Evolutionary conservation across 2,797 vertebrate species (phyloP), one percentile per base, ranked within the genome.

Genomic region (Euthynnus affinis): DNA sequence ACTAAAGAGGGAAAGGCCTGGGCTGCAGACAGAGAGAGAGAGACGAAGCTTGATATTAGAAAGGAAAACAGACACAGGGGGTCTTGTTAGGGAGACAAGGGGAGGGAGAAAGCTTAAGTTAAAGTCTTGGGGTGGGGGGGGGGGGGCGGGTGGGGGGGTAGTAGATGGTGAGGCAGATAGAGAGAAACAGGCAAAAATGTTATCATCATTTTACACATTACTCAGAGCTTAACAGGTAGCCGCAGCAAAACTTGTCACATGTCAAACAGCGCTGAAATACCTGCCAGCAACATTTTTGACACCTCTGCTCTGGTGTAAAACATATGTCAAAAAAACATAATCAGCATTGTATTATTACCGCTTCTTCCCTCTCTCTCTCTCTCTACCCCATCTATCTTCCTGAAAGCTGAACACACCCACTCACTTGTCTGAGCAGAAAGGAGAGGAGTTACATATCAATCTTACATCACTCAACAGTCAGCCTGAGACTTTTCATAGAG

Each of bases 381-480:
- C 58, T 42, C 74, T 18, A 14, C 53, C 75, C 65, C 79, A 56
- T 88, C 88, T 51, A 71, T 91, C 81, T 81, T 80, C 73, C 82
- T 89, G 91, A 91, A 89, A 77, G 78, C 87, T 90, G 70, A 76
- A 73, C 93, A 89, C 94, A 76, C 95, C 94, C 92, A 93, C 94
- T 89, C 74, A 3, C 90, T 93, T 94, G 91, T 93, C 90, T 88
- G 84, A 89, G 88, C 85, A 90, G 76, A 92, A 84, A 82, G 90
- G 79, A 89, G 89, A 92, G 90, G 92, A 93, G 92, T 88, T 91
- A 74, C 92, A 92, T 81, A 93, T 94, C 93, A 94, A 92, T 90
- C 93, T 94, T 91, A 91, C 93, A 93, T 95, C 95, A 93, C 88
- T 91, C 93, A 90, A 23, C 86, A 85, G 85, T 88, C 90, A 90